Conservation (phyloP, 1,140 invertebrate genomes). For the Pogonus chalceus region DNA sequence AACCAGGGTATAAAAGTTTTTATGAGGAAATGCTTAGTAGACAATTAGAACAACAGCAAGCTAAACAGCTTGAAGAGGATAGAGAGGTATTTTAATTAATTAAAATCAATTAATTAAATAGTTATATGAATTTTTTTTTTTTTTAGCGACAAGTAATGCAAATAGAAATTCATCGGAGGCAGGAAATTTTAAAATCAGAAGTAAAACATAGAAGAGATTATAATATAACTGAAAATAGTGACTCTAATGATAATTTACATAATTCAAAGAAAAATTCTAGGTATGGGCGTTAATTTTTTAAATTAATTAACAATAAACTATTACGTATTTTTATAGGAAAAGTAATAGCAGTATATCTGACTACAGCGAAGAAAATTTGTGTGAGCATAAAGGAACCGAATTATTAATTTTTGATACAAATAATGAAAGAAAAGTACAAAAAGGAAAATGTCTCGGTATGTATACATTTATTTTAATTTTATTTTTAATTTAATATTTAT, state of each 20-base stretch:
- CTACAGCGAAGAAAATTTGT: conserved; percentile 36
- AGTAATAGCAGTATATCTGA: conserved; percentile 27
- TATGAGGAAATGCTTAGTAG: conserved; percentile 74
- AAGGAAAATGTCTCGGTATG: conserved; percentile 47
- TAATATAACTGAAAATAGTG: conserved; percentile 11
- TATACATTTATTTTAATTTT: conserved; percentile 11
- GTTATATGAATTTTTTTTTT: neutral
- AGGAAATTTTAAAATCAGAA: conserved; percentile 55
- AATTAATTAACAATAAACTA: neutral
- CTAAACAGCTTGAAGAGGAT: conserved; percentile 48
- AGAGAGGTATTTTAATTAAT: conserved; percentile 37
- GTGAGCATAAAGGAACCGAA: conserved; percentile 42
- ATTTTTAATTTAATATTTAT: conserved; percentile 5
- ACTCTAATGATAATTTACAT: conserved; percentile 21
- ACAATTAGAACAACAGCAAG: conserved; percentile 48
- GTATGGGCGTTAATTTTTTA: neutral
- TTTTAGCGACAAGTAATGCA: conserved; percentile 48
- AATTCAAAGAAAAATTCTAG: conserved; percentile 25
- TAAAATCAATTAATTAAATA: neutral
- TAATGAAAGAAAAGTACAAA: conserved; percentile 41
- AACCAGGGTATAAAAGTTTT: conserved; percentile 61
- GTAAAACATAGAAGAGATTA: conserved; percentile 27
- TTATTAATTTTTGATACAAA: conserved; percentile 43
- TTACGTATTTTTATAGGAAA: conserved; percentile 9
- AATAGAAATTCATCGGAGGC: conserved; percentile 55